Base-by-base conservation (phyloP, 2,888 invertebrate species). In the Lasioglossum figueresi region DNA sequence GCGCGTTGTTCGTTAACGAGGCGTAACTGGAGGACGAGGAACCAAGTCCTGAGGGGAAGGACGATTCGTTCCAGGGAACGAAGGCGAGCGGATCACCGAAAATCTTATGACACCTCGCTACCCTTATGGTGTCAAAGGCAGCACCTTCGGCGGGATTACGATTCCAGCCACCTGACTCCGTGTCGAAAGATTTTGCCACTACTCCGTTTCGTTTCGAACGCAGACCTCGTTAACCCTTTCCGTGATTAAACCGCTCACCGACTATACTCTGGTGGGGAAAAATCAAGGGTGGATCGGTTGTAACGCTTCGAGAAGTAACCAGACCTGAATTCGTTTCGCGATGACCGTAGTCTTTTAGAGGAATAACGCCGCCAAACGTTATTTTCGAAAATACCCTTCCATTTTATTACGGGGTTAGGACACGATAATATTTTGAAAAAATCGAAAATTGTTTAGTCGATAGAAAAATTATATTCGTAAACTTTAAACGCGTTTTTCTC, bases 61-160 rank as follows among this genome's bases (percentile, higher is more conserved):
- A 71, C 45, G 40, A 90, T 90, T 90, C 86, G 91, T 90, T 89
- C 88, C 85, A 72, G 85, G 75, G 23, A 80, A 76, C 82, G 59
- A 78, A 72, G 19, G 31, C 31, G 34, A 72, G 66, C 83, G 40
- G 31, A 48, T 72, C 74, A 71, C 12, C 23, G 74, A 82, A 78
- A 72, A 77, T 82, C 76, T 83, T 72, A 86, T 79, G 88, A 89
- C 89, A 92, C 89, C 88, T 91, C 92, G 91, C 91, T 92, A 87
- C 89, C 93, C 93, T 93, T 93, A 93, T 93, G 93, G 93, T 92
- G 92, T 92, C 86, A 91, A 91, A 89, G 85, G 37, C 84, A 76
- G 78, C 89, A 84, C 84, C 86, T 70, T 78, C 84, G 59, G 70
- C 71, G 56, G 86, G 80, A 91, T 90, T 88, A 89, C 85, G 87